phyloP scores from a whole-genome alignment of 1,140 invertebrate genomes.

The Drosophila arawakana region DNA sequence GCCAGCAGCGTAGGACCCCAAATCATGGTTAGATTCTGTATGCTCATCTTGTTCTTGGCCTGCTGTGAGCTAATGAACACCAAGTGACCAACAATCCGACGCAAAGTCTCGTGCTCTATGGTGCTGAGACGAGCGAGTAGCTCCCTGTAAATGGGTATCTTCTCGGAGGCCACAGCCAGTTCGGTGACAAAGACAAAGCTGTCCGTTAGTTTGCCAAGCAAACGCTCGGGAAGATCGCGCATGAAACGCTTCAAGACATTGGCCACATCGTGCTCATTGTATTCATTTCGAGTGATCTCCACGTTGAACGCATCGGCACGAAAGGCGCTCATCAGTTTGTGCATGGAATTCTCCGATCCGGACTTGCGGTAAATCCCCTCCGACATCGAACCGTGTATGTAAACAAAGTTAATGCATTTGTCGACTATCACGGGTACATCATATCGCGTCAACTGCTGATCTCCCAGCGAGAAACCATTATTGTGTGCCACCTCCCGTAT shows the following conservation, averaged over 20 bases:
- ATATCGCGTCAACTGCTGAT: slow-evolving; percentile 94
- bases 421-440: slow-evolving; percentile 95
- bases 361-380: slow-evolving; percentile 94
- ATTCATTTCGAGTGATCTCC: slow-evolving; percentile 89
- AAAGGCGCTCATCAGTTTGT: slow-evolving; percentile 90
- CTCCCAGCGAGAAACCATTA: slow-evolving; percentile 90
- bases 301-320: slow-evolving; percentile 93
- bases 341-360: slow-evolving; percentile 91
- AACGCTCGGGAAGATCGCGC: slow-evolving; percentile 90
- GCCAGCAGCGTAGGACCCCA: slow-evolving; percentile 94
- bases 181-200: slow-evolving; percentile 85
- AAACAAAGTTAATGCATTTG: slow-evolving; percentile 95
- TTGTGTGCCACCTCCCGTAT: slow-evolving; percentile 90
- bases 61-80: slow-evolving; percentile 91
- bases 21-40: slow-evolving; percentile 92
- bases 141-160: slow-evolving; percentile 87
- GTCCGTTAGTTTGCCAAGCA: slow-evolving; percentile 86
- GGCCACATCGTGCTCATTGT: slow-evolving; percentile 94
- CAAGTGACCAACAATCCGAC: slow-evolving; percentile 91
- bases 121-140: slow-evolving; percentile 88
- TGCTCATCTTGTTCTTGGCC: slow-evolving; percentile 91
- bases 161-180: slow-evolving; percentile 85
- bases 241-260: slow-evolving; percentile 94
- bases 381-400: slow-evolving; percentile 91
- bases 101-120: slow-evolving; percentile 90